These are phyloP conservation scores for Carapus acus DNA, from an alignment of 2,797 vertebrate species.

Conservation along the genomic window DNA sequence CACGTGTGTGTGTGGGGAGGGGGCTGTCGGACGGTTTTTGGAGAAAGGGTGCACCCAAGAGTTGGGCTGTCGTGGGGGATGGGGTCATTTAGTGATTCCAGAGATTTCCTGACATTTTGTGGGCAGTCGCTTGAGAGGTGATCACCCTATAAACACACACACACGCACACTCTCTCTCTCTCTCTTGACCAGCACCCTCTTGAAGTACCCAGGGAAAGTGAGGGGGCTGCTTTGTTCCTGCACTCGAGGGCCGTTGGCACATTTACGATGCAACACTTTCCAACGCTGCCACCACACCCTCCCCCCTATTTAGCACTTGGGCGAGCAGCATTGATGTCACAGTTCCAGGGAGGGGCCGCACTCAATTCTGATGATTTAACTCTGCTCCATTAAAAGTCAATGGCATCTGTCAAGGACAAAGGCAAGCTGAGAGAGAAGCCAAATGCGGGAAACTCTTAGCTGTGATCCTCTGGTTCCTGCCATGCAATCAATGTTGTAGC, in stretches of 20 bases:
- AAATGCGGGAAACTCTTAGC: background rate
- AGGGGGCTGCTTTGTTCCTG: slow-evolving; percentile 58
- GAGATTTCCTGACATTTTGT: slow-evolving; percentile 52
- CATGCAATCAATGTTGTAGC: no score
- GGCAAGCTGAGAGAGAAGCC: background rate
- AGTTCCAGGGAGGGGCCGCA: slow-evolving; percentile 11
- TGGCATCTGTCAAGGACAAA: slow-evolving; percentile 2
- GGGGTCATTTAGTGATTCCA: slow-evolving; percentile 38
- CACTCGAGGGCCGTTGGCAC: slow-evolving; percentile 58
- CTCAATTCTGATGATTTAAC: slow-evolving; percentile 12
- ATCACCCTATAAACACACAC: slow-evolving; percentile 12
- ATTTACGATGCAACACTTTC: slow-evolving; percentile 53
- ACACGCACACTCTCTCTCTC: slow-evolving; percentile 23
- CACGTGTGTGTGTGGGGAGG: no score
- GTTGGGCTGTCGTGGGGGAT: no score
- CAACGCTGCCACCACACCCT: slow-evolving; percentile 19
- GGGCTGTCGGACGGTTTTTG: no score
- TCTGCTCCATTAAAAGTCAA: slow-evolving; percentile 8
- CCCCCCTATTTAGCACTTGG: slow-evolving; percentile 27
- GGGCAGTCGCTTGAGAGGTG: slow-evolving; percentile 28
- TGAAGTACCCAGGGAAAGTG: slow-evolving; percentile 55
- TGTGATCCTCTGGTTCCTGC: no score
- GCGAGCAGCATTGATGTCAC: slow-evolving; percentile 30
- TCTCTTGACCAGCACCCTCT: slow-evolving; percentile 20
- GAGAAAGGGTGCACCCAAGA: no score